Evolutionary conservation across 1,140 invertebrate genomes (phyloP), one percentile per base, ranked within the genome.

Genomic region (Calephelis virginiensis): DNA sequence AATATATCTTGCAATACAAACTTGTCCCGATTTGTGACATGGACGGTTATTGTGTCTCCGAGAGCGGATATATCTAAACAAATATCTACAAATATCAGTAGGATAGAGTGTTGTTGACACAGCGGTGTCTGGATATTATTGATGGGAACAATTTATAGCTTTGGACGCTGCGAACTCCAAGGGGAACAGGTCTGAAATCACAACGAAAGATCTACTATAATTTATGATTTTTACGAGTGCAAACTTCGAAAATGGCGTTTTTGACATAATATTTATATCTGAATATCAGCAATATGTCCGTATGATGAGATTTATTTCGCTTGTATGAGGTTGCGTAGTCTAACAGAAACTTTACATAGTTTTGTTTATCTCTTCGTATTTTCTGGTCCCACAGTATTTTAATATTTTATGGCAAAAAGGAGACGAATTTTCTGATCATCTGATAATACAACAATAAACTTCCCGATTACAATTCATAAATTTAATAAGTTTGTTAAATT

Each of bases 91-190:
- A 80, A 82, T 81, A 74, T 74, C 67, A 71, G 70, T 71, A 76
- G 66, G 67, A 64, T 67, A 40, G 68, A 79, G 69, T 77, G 80
- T 77, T 82, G 82, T 84, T 84, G 82, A 84, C 82, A 81, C 76
- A 82, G 72, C 75, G 67, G 63, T 75, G 73, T 67, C 70, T 70
- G 73, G 75, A 71, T 80, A 82, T 84, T 82, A 82, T 84, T 84
- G 80, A 82, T 85, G 79, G 72, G 72, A 72, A 81, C 82, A 85
- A 85, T 85, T 82, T 85, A 85, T 85, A 69, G 79, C 72, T 72
- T 73, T 75, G 70, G 70, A 64, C 70, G 70, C 75, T 70, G 67
- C 75, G 70, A 74, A 71, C 75, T 82, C 80, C 76, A 80, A 82
- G 80, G 77, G 76, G 80, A 78, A 77, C 73, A 73, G 71, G 74